Percentiles rank a stretch among this genome's conserved stretches.
Conservation (phyloP, 2,797 vertebrate genomes). For the Loris lydekkerianus region DNA sequence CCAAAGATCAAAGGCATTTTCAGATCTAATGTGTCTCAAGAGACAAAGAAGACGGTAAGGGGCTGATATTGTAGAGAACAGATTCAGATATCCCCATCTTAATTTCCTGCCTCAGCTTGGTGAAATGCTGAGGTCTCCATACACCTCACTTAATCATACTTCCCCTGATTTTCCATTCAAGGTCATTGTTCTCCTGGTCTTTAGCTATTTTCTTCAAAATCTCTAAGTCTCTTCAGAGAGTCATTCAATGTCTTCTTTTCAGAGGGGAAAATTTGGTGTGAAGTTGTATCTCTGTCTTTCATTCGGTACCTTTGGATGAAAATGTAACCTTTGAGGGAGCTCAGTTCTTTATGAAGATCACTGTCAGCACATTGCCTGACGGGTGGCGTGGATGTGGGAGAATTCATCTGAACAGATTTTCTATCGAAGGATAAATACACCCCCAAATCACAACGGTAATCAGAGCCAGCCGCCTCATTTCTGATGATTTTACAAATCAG, state of each 20-base stretch:
- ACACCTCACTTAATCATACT: not conserved
- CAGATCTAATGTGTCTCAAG: slow-evolving; percentile 1
- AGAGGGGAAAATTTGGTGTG: not conserved
- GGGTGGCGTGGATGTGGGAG: slow-evolving; percentile 26
- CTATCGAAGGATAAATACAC: slow-evolving; percentile 64
- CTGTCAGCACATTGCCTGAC: not conserved
- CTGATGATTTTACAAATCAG: slow-evolving; percentile 73
- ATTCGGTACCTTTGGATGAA: slow-evolving; percentile 7
- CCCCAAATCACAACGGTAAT: slow-evolving; percentile 70
- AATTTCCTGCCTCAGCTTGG: not conserved
- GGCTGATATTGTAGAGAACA: not conserved
- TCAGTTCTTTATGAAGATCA: slow-evolving; percentile 7
- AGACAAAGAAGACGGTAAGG: not conserved
- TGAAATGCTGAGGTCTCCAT: not conserved
- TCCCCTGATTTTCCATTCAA: slow-evolving; percentile 36
- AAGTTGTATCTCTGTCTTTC: not conserved
- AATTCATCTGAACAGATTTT: slow-evolving; percentile 72
- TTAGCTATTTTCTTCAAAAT: slow-evolving; percentile 39
- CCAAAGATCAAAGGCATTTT: slow-evolving; percentile 65
- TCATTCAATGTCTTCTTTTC: slow-evolving; percentile 31
- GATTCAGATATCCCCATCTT: not conserved
- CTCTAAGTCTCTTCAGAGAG: not conserved
- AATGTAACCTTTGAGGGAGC: slow-evolving; percentile 3
- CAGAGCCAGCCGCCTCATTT: slow-evolving; percentile 69
- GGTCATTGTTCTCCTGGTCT: slow-evolving; percentile 40